phyloP scores from a whole-genome alignment of 1,140 invertebrate species.

The Prorops nasuta region DNA sequence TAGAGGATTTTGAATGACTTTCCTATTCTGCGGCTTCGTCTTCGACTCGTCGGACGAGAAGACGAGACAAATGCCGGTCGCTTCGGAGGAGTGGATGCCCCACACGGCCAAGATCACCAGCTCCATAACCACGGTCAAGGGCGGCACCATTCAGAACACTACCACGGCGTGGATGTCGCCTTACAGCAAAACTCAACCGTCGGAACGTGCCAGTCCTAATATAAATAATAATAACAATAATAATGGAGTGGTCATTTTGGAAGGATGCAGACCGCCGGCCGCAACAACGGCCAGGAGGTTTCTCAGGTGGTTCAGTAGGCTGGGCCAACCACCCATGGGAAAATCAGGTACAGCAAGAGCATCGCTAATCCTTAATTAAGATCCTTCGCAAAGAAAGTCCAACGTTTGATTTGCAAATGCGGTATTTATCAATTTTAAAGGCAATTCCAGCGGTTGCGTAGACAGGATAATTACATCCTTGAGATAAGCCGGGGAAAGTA shows the following conservation, averaged over 20 bases:
- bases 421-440: neutral
- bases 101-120: conserved; percentile 43
- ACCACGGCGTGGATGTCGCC: conserved; percentile 46
- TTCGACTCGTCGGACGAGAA: conserved; percentile 48
- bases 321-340: conserved; percentile 46
- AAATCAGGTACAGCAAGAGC: conserved; percentile 40
- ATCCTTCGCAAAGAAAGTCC: neutral
- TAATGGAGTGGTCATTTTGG: conserved; percentile 44
- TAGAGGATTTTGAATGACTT: conserved; percentile 43
- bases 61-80: conserved; percentile 48
- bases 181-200: conserved; percentile 30
- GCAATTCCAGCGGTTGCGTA: conserved; percentile 2
- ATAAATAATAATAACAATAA: conserved; percentile 23
- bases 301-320: conserved; percentile 48
- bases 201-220: conserved; percentile 20
- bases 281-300: conserved; percentile 45
- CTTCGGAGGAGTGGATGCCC: conserved; percentile 42
- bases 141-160: conserved; percentile 32
- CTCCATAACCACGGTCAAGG: conserved; percentile 37
- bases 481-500: too few relatives aligned
- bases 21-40: conserved; percentile 48
- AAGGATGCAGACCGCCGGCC: conserved; percentile 42
- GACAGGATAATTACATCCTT: too few relatives aligned
- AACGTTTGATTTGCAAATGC: neutral
- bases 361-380: neutral